Evolutionary conservation across 2,797 vertebrate genomes (phyloP), one percentile per base, ranked within the genome.

Genomic region (Pelobates cultripes): DNA sequence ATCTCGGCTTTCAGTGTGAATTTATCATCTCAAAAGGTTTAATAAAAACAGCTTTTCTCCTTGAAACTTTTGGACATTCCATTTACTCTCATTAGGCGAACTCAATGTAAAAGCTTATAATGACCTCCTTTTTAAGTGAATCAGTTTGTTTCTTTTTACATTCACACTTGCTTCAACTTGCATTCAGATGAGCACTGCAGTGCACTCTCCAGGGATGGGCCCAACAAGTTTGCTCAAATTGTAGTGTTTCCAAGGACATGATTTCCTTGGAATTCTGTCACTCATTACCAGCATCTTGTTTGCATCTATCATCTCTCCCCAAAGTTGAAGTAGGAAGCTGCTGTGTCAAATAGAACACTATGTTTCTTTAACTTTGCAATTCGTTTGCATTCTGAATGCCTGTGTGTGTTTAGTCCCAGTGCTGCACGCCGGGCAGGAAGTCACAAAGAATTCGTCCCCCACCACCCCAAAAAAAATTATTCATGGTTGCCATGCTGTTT

Each of bases 181-280:
- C 67, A 70, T 79, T 79, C 66, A 79, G 72, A 83, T 83, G 82
- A 79, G 72, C 44, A 40, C 64, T 75, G 72, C 77, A 79, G 71
- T 84, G 44, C 72, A 64, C 77, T 72, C 67, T 71, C 40, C 47
- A 79, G 82, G 82, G 60, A 66, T 3, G 44, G 41, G 44, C 57
- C 57, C 55, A 75, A 60, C 57, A 63, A 63, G 57, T 75, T 47
- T 76, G 61, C 77, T 75, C 76, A 75, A 43, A 75, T 45, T 53
- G 60, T 66, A 57, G 66, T 40, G 72, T 75, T 83, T 84, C 67
- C 77, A 84, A 47, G 72, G 45, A 70, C 28, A 12, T 42, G 47
- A 51, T 69, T 70, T 79, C 41, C 47, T 75, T 79, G 77, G 77
- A 83, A 79, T 83, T 83, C 45, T 41, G 72, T 44, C 66, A 43